Evolutionary conservation across 1,140 invertebrate species (phyloP).

Genomic region (Drosophila setifemur): DNA sequence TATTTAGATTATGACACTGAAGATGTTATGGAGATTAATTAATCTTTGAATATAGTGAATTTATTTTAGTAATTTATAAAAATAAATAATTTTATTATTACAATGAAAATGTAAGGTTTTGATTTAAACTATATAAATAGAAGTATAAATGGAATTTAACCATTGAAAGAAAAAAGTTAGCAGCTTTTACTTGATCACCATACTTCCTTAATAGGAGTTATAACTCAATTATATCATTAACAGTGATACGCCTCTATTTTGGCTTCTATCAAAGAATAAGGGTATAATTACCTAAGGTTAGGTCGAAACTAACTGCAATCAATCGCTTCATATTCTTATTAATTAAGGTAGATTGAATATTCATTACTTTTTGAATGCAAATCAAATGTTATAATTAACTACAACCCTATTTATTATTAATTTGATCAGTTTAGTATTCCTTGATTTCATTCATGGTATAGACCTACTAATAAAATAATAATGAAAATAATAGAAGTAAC

Average conservation of each 20-base stretch:
- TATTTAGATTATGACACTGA: conserved; percentile 85
- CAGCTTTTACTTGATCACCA: conserved; percentile 82
- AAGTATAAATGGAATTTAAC: conserved; percentile 83
- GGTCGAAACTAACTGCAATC: conserved; percentile 85
- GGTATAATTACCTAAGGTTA: conserved; percentile 83
- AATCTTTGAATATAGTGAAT: conserved; percentile 67
- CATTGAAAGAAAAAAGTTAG: conserved; percentile 83
- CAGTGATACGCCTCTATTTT: conserved; percentile 83
- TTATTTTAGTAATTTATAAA: conserved; percentile 82
- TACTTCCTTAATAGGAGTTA: conserved; percentile 83
- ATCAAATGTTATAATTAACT: conserved; percentile 86
- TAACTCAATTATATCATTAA: conserved; percentile 52
- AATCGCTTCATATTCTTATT: conserved; percentile 84
- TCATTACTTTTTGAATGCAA: conserved; percentile 86
- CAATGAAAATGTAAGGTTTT: conserved; percentile 85
- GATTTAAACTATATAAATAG: conserved; percentile 84
- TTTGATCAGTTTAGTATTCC: conserved; percentile 85
- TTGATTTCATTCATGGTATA: conserved; percentile 86
- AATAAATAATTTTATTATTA: conserved; percentile 82
- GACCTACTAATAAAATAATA: conserved; percentile 84
- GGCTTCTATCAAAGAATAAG: conserved; percentile 85
- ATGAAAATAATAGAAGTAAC: conserved; percentile 83
- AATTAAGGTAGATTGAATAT: conserved; percentile 83
- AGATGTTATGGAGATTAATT: conserved; percentile 84
- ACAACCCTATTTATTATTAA: conserved; percentile 83